Conservation (phyloP, 30 jellyfish, hydroid and myxozoan species). For the Aurelia coerulea region DNA sequence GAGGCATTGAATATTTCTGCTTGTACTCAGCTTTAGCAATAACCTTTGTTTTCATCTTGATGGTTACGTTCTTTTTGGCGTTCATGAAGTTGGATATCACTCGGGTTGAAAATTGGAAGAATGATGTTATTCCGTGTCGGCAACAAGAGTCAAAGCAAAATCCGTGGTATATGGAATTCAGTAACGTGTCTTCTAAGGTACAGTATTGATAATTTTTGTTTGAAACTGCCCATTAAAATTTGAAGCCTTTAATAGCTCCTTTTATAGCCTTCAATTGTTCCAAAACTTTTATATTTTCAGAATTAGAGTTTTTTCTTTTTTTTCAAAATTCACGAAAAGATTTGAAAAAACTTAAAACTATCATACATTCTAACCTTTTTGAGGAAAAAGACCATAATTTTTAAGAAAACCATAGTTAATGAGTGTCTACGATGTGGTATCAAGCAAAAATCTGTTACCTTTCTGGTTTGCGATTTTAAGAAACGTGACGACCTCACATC, state of each 20-base stretch:
- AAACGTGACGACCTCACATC: no score
- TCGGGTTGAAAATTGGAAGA: constrained; percentile 80
- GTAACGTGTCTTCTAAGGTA: constrained; percentile 73
- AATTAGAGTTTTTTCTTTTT: no score
- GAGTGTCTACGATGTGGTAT: no score
- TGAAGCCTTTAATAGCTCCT: neutral
- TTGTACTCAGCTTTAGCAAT: constrained; percentile 87
- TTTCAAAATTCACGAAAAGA: no score
- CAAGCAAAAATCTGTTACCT: no score
- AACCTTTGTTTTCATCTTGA: constrained; percentile 67
- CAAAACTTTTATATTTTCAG: no score
- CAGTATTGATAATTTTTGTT: neutral
- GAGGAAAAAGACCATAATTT: no score
- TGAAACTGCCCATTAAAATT: neutral
- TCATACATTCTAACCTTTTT: no score
- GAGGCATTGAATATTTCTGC: constrained; percentile 88
- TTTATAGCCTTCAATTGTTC: neutral
- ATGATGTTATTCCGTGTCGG: constrained; percentile 65
- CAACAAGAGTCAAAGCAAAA: constrained; percentile 52
- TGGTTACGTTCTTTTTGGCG: constrained; percentile 85
- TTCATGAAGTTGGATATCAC: constrained; percentile 74
- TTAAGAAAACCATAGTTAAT: no score
- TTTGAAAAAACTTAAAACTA: no score
- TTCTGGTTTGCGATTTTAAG: no score
- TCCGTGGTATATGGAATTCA: constrained; percentile 66